Evolutionary conservation across 2,113 vertebrate genomes (phyloP).

Genomic region (Acinonyx jubatus): DNA sequence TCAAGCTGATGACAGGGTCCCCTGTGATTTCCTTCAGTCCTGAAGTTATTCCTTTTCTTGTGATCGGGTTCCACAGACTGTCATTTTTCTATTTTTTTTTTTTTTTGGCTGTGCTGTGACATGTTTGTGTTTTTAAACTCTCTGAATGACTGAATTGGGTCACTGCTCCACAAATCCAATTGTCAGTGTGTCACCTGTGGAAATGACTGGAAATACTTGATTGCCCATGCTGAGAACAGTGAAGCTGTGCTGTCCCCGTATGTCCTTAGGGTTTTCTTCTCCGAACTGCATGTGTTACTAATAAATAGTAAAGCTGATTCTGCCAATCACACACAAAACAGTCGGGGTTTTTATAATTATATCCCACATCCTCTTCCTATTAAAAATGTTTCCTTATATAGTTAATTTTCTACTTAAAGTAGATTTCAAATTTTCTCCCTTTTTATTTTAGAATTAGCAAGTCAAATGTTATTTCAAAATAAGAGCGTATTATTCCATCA

Average conservation of each 20-base stretch:
- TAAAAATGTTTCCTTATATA: not conserved
- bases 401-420: conserved; percentile 17
- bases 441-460: conserved; percentile 14
- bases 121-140: conserved; percentile 42
- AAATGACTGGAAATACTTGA: not conserved
- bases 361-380: not conserved
- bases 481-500: not conserved
- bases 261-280: not conserved
- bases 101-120: conserved; percentile 2
- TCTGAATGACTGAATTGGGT: conserved; percentile 72
- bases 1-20: not conserved
- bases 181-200: conserved; percentile 51
- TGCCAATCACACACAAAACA: not conserved
- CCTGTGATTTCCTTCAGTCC: not conserved
- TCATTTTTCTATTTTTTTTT: not conserved
- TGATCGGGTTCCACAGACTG: not conserved
- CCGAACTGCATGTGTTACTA: not conserved
- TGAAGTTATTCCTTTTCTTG: not conserved
- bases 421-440: not conserved
- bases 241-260: fast-evolving
- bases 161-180: conserved; percentile 43
- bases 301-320: not conserved
- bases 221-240: not conserved
- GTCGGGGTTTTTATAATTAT: not conserved
- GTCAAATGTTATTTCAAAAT: not conserved